These are phyloP conservation scores for Tridacna gigas DNA, from an alignment of 2,888 invertebrate species.

Conservation along the genomic window DNA sequence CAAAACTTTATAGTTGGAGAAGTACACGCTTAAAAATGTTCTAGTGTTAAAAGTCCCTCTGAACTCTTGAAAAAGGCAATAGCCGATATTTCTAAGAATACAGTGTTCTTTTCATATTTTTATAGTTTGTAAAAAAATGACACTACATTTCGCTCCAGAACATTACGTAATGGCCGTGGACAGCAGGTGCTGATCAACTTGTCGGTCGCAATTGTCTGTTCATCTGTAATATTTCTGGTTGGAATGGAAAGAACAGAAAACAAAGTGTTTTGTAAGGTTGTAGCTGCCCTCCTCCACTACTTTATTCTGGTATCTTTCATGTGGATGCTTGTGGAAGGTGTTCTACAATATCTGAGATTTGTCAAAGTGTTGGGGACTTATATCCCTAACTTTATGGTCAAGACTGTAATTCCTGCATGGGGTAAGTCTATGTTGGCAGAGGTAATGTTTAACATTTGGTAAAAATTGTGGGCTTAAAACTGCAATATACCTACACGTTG, in stretches of 20 bases:
- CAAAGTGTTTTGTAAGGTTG: conserved; percentile 86
- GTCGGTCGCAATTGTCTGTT: conserved; percentile 88
- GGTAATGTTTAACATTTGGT: too few species aligned
- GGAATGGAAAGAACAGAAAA: conserved; percentile 78
- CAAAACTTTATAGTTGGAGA: too few species aligned
- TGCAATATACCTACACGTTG: too few species aligned
- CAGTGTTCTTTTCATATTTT: too few species aligned
- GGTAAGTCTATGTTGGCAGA: conserved; percentile 13
- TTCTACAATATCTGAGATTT: conserved; percentile 89
- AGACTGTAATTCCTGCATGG: conserved; percentile 86
- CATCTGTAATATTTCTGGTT: conserved; percentile 86
- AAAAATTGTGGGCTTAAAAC: too few species aligned
- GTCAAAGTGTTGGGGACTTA: conserved; percentile 88
- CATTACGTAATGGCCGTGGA: conserved; percentile 88
- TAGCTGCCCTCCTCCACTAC: conserved; percentile 88
- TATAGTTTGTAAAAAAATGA: too few species aligned
- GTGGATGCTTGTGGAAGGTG: conserved; percentile 90
- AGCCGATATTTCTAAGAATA: too few species aligned
- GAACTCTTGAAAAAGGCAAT: too few species aligned
- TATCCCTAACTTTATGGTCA: conserved; percentile 87
- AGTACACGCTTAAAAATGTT: too few species aligned
- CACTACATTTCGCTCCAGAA: conserved; percentile 70
- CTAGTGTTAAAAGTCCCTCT: too few species aligned
- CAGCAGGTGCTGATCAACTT: conserved; percentile 87
- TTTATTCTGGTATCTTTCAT: conserved; percentile 85